A percentile compares a stretch with the other conserved stretches of the same genome.
Conservation (phyloP, 2,113 vertebrate species). For the Takifugu flavidus region DNA sequence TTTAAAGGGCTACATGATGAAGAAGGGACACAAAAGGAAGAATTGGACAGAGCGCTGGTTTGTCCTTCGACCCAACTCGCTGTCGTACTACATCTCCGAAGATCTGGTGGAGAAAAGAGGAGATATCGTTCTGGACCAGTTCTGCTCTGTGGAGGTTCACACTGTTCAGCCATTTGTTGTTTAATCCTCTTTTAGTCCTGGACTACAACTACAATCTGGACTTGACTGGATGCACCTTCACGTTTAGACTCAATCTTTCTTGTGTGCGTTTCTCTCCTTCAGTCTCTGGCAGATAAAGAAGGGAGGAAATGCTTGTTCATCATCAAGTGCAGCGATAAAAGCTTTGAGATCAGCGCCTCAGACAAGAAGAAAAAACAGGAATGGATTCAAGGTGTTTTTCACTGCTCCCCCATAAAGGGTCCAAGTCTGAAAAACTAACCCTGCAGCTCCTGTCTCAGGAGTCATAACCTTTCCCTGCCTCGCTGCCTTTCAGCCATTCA, state of each 20-base stretch:
- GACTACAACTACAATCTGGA: too few species aligned
- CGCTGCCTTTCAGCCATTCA: conserved; percentile 79
- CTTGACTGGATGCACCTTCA: too few species aligned
- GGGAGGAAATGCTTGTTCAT: conserved; percentile 93
- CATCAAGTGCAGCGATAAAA: conserved; percentile 88
- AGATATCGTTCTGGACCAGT: conserved; percentile 82
- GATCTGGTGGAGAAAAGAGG: conserved; percentile 92
- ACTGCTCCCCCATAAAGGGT: too few species aligned
- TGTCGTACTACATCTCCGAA: conserved; percentile 90
- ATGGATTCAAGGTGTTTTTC: conserved; percentile 89
- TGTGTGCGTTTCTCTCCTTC: conserved; percentile 29
- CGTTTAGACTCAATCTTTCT: conserved; percentile 1
- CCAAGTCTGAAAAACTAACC: too few species aligned
- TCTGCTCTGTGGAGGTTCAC: conserved; percentile 88
- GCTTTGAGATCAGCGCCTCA: conserved; percentile 91
- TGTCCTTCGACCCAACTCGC: conserved; percentile 81
- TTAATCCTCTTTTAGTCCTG: too few species aligned
- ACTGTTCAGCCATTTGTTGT: background rate
- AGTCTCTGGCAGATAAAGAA: conserved; percentile 93
- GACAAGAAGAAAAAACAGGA: conserved; percentile 98
- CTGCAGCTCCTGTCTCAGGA: too few species aligned
- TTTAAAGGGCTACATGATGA: conserved; percentile 91
- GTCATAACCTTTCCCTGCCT: too few species aligned
- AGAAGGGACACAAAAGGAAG: conserved; percentile 94
- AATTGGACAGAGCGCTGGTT: conserved; percentile 99